phyloP scores from a whole-genome alignment of 1,140 invertebrate species.

The Anagrus nilaparvatae region DNA sequence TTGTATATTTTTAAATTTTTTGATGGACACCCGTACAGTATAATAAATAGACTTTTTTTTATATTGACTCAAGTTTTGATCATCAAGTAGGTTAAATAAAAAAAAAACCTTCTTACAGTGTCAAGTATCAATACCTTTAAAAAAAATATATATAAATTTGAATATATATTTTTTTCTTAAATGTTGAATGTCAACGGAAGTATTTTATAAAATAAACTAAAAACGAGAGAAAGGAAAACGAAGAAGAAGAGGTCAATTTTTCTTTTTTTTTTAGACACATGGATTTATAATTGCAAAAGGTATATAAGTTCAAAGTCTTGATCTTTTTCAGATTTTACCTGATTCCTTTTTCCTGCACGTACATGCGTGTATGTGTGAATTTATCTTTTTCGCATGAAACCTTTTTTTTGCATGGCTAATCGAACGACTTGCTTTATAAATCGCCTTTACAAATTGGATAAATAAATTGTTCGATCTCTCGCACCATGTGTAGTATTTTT shows the following conservation, averaged over 20 bases:
- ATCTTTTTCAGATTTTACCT: constrained; percentile 6
- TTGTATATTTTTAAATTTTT: no score
- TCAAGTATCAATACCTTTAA: not conserved
- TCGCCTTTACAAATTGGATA: constrained; percentile 11
- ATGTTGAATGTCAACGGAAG: not conserved
- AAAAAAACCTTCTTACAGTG: no score
- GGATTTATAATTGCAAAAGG: no score
- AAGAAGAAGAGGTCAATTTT: not conserved
- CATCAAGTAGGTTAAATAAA: no score
- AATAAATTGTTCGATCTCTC: constrained; percentile 9
- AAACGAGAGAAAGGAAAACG: not conserved
- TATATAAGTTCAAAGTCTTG: no score
- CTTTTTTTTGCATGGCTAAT: constrained; percentile 3
- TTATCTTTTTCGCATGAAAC: constrained; percentile 7
- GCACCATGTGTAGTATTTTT: not conserved
- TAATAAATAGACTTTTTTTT: no score
- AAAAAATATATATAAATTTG: not conserved
- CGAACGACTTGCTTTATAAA: constrained; percentile 8
- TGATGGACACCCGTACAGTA: no score
- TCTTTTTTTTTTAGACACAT: no score
- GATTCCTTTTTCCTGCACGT: constrained; percentile 1
- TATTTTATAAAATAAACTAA: no score
- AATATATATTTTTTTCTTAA: not conserved
- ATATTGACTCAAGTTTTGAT: no score
- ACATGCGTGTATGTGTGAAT: constrained; percentile 5